Evolutionary conservation across 2,888 invertebrate species (phyloP), one percentile per base, ranked within the genome.

Genomic region (Rotaria sp.): DNA sequence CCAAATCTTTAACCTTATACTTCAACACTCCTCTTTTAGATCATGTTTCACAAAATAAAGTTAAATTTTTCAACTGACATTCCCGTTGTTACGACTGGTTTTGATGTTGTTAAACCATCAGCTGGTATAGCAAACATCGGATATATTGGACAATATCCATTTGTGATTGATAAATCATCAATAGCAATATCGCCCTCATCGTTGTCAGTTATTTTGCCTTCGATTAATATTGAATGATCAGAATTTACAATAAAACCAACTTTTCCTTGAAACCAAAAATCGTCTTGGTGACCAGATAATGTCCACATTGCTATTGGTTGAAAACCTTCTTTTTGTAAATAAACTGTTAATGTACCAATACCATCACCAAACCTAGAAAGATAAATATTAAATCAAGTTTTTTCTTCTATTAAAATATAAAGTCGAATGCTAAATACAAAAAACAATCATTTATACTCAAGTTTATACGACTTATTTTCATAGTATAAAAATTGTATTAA

Each of bases 91-190:
- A 45, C 5, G 21, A 24, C n/a, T 80, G 80, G 45, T 45, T 26
- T 1, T 45, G 45, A 1, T 80, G 41, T 45, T 21, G 80, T 80
- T 11, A 45, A 80, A n/a, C 26, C 80, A 80, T 45, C 45, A 10
- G 10, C 11, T 5, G 80, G 80, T 80, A n/a, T 15, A 24, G 80
- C 80, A 80, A n/a, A 45, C n/a, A 7, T 21, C n/a, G 80, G 80
- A 41, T 45, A 35, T 80, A n/a, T 45, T n/a, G 84, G 57, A 41
- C 87, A 87, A n/a, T 85, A 55, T 55, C 85, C 85, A 35, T 80
- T 84, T 15, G 74, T 87, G 30, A 87, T 85, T 67, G 84, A 35
- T 35, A 87, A 38, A 84, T 87, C 87, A 84, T 87, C 87, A 35
- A 87, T 59, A 48, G 57, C 85, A 30, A 85, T 74, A 55, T 86